A percentile compares a stretch with the other conserved stretches of the same genome.
Conservation (phyloP, 2,797 vertebrate genomes). For the Momotus momota region DNA sequence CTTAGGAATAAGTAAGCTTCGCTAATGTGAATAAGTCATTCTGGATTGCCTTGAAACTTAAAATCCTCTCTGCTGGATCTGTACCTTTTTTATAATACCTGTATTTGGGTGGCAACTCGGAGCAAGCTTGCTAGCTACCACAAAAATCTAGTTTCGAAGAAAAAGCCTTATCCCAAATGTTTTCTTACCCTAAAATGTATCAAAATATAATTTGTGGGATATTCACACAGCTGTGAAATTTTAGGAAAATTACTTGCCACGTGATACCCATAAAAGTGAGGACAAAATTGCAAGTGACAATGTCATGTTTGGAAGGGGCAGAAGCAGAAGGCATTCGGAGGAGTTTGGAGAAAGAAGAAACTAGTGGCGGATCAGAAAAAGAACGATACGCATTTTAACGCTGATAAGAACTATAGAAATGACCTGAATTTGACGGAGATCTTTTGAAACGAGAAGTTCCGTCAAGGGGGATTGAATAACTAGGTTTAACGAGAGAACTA, state of each 20-base stretch:
- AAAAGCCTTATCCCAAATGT: not conserved
- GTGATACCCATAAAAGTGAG: not conserved
- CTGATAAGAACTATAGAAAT: not conserved
- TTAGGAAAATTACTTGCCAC: not conserved
- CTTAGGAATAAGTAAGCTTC: not conserved
- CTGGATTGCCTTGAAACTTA: not conserved
- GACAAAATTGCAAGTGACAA: not conserved
- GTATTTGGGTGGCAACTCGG: not conserved
- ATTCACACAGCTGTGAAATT: not conserved
- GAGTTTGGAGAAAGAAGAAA: not conserved
- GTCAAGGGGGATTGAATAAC: fast-evolving
- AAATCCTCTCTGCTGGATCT: not conserved
- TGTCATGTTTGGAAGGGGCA: not conserved
- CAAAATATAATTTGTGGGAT: not conserved
- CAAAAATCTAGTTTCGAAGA: not conserved
- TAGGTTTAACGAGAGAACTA: not conserved
- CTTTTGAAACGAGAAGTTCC: not conserved
- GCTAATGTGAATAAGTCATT: not conserved
- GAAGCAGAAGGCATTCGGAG: not conserved
- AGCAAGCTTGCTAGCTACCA: not conserved
- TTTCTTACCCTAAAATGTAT: not conserved
- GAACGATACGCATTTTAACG: not conserved
- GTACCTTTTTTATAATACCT: not conserved
- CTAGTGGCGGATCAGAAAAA: not conserved
- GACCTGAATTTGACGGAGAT: not conserved